phyloP scores from a whole-genome alignment of 2,888 invertebrate species.

The Elysia crispata region DNA sequence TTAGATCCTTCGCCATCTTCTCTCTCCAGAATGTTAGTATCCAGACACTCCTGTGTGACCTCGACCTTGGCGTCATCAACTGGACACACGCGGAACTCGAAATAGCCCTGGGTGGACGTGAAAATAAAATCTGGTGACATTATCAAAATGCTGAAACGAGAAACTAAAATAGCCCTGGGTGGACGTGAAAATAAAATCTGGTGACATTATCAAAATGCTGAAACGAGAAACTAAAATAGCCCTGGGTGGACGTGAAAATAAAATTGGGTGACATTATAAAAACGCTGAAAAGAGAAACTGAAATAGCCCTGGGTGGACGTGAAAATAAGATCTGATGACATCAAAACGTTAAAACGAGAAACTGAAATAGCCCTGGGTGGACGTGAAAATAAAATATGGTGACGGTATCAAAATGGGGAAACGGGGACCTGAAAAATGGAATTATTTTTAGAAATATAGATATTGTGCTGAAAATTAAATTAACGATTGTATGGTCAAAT shows the following conservation, averaged over 20 bases:
- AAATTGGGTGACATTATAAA: no score
- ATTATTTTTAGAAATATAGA: no score
- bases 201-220: no score
- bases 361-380: conserved; percentile 72
- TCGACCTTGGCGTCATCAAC: conserved; percentile 61
- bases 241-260: conserved; percentile 53
- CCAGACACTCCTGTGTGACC: conserved; percentile 73
- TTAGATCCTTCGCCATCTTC: conserved; percentile 63
- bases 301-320: conserved; percentile 68
- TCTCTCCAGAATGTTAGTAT: conserved; percentile 67
- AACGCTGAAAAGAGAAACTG: conserved; percentile 75
- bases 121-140: no score
- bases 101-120: conserved; percentile 66
- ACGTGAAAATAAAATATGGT: no score
- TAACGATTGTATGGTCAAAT: no score
- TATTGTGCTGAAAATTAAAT: no score
- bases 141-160: no score
- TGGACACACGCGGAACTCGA: conserved; percentile 76
- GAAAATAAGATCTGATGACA: no score
- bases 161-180: conserved; percentile 74
- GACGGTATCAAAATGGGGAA: no score
- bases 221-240: conserved; percentile 76
- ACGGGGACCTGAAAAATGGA: conserved; percentile 76
- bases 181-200: no score
- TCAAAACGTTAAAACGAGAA: no score